These are phyloP conservation scores for Tyrannus savana DNA, from an alignment of 2,113 vertebrate genomes.

Conservation along the genomic window DNA sequence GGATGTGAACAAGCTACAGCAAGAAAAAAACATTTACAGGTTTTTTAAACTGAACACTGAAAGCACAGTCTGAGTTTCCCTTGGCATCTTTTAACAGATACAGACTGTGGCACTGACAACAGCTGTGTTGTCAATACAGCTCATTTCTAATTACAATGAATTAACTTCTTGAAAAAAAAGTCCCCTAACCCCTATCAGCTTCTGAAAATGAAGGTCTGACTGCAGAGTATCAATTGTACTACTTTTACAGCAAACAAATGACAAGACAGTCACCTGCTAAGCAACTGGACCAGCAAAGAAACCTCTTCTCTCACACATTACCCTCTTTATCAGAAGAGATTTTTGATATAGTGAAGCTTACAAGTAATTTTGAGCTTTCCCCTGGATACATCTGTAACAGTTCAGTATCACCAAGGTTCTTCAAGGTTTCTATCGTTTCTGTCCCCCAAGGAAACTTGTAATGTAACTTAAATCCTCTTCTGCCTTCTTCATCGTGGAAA, in stretches of 20 bases:
- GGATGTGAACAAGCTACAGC: background rate
- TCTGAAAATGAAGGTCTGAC: background rate
- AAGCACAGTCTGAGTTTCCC: background rate
- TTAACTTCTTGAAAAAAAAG: background rate
- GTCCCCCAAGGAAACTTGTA: constrained; percentile 92
- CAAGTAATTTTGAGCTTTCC: constrained; percentile 76
- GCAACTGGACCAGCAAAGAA: background rate
- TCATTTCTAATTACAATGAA: background rate
- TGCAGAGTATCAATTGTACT: background rate
- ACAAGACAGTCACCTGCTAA: background rate
- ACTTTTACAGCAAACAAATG: background rate
- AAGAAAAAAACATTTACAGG: background rate
- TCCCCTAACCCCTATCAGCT: background rate
- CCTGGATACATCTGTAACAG: constrained; percentile 80
- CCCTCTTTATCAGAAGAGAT: background rate
- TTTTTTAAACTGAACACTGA: background rate
- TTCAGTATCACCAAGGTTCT: constrained; percentile 80
- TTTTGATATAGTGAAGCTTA: constrained; percentile 57
- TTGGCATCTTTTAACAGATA: background rate
- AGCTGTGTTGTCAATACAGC: background rate
- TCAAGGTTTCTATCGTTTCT: constrained; percentile 87
- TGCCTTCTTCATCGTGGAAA: constrained; percentile 72
- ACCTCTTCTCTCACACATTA: background rate
- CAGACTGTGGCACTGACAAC: background rate
- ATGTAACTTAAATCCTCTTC: constrained; percentile 79